These are phyloP conservation scores for Acleris laterana DNA, from an alignment of 2,888 invertebrate genomes.

Conservation along the genomic window DNA sequence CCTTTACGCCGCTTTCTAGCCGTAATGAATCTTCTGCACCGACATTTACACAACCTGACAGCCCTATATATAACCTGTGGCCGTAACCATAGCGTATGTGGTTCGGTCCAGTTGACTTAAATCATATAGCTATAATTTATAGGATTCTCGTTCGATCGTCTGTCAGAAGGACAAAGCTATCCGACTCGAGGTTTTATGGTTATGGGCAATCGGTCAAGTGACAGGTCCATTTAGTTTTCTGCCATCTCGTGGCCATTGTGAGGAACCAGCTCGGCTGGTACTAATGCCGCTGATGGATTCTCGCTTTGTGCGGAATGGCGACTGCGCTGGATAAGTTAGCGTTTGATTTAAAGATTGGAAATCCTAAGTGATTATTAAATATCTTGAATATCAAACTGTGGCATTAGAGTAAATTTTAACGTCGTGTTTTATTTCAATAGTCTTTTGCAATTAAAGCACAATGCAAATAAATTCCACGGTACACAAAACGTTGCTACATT, in stretches of 20 bases:
- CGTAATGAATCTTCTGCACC: conserved; percentile 28
- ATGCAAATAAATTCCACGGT: conserved; percentile 31
- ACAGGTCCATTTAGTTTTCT: conserved; percentile 68
- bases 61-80: conserved; percentile 26
- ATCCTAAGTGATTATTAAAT: not conserved
- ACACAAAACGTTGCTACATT: conserved; percentile 30
- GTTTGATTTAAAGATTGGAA: conserved; percentile 3
- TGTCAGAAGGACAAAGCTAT: conserved; percentile 55
- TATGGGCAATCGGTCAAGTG: conserved; percentile 68
- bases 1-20: conserved; percentile 33
- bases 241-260: conserved; percentile 72
- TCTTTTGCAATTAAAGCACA: conserved; percentile 33
- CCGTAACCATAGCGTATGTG: conserved; percentile 26
- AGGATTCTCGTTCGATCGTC: conserved; percentile 56
- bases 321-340: conserved; percentile 7
- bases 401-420: conserved; percentile 11
- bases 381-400: not conserved
- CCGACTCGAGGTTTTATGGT: conserved; percentile 58
- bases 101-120: conserved; percentile 39
- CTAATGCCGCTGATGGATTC: conserved; percentile 30
- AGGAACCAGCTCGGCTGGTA: conserved; percentile 22
- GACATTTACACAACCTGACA: conserved; percentile 35
- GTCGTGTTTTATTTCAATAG: conserved; percentile 3
- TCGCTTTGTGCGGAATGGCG: conserved; percentile 26
- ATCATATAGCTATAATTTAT: conserved; percentile 59